phyloP scores from a whole-genome alignment of 2,113 vertebrate species.

The Lepus europaeus region DNA sequence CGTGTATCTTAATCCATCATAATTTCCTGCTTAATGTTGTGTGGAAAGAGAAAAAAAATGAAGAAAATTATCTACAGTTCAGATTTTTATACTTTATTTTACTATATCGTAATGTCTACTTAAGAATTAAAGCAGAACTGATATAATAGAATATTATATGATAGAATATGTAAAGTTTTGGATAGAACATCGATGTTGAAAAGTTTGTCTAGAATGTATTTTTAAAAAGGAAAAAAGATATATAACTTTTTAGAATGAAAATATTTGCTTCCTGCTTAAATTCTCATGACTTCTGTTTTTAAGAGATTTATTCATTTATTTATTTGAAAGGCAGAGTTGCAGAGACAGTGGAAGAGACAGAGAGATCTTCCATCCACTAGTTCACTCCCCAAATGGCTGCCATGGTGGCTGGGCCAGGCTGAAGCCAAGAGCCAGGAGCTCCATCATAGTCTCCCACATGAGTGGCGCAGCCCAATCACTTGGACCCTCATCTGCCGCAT shows the following conservation, averaged over 20 bases:
- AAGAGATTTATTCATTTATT: too few relatives aligned
- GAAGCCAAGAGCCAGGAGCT: too few relatives aligned
- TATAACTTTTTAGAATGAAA: neutral
- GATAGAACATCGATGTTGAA: neutral
- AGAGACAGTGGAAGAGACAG: too few relatives aligned
- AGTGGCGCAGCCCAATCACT: too few relatives aligned
- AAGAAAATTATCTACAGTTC: neutral
- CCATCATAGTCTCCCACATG: too few relatives aligned
- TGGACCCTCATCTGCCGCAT: too few relatives aligned
- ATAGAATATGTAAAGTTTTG: neutral
- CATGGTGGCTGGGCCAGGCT: too few relatives aligned
- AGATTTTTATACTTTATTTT: slow-evolving; percentile 16
- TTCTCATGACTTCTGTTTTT: neutral
- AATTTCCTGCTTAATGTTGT: slow-evolving; percentile 56
- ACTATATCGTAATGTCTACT: neutral
- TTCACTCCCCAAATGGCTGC: too few relatives aligned
- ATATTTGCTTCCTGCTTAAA: neutral
- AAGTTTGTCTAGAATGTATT: neutral
- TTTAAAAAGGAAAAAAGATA: neutral
- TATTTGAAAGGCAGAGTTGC: too few relatives aligned
- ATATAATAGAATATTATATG: neutral
- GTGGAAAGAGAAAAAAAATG: neutral
- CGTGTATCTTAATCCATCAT: neutral
- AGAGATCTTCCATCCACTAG: too few relatives aligned
- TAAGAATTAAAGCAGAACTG: slow-evolving; percentile 11